Base-by-base conservation (phyloP, 2,888 invertebrate genomes). In the Tetragonula carbonaria region DNA sequence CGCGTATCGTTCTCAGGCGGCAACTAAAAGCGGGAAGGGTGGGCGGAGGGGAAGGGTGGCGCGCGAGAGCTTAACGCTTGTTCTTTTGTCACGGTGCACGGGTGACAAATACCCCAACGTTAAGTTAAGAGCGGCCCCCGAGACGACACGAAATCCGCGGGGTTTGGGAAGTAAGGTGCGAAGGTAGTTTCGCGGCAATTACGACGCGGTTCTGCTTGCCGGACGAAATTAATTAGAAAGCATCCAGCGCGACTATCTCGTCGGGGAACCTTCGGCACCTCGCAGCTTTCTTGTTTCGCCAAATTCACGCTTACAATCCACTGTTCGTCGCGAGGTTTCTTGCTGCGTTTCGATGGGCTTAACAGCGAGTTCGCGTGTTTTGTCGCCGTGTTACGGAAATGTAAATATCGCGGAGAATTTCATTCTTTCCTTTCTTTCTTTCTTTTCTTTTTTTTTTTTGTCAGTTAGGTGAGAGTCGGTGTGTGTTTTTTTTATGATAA, bases 181-280 rank as follows among this genome's bases (percentile, higher is more conserved):
- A 84, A 88, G 88, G 87, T 88, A 89, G 91, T 91, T 90, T 89
- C 90, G 79, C 76, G 83, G 88, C 90, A 92, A 92, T 92, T 91
- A 91, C 91, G 85, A 53, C 50, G 85, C 84, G 86, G 87, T 85
- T 87, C 90, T 89, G 87, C 85, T 87, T 83, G 88, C 87, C 87
- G 88, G 90, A 88, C 82, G 86, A 91, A 92, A 92, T 92, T 91
- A 92, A 92, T 92, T 92, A 85, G 88, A 85, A 88, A 87, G 71
- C 82, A 80, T 23, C n/a, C 76, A 18, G 8, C 75, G 4, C 73
- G 57, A 38, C 67, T 59, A 38, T 75, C 71, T 62, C 75, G 65
- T 51, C 51, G 62, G 28, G 23, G 14, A 63, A 23, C 45, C 71
- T 79, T 88, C 88, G 87, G 81, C 83, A 76, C 72, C 65, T 77